Evolutionary conservation across 2,888 invertebrate genomes (phyloP), one percentile per base, ranked within the genome.

Genomic region (Drosophila planitibia): DNA sequence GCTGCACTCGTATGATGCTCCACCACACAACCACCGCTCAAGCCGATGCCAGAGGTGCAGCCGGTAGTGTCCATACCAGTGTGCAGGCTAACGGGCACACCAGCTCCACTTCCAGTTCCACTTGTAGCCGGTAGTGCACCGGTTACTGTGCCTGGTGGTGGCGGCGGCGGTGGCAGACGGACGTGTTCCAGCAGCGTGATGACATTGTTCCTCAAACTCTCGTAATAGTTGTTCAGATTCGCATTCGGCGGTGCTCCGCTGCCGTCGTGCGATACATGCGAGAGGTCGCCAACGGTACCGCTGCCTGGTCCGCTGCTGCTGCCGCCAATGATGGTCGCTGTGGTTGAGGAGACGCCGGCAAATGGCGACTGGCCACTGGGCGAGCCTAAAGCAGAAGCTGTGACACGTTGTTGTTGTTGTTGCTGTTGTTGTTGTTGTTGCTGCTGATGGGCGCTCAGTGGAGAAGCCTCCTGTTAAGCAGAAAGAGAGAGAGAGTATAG

Each of bases 191-290:
- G 94, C 88, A 98, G 94, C 41, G 97, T 97, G 92, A 98, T 98
- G 92, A 98, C 97, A 94, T 98, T 98, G 93, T 97, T 97, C 76
- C 97, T 96, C 85, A 98, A 95, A 91, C 97, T 97, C 94, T 98
- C 98, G 94, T 98, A 98, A 94, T 98, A 98, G 92, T 98, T 97
- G 93, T 97, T 97, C 81, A 98, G 95, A 93, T 97, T 97, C 94
- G 95, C 64, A 37, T 78, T 79, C 33, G 76, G 79, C 22, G 83
- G 60, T 19, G 71, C 77, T 25, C 74, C 63, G 63, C 52, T 54
- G 51, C 60, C 76, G 63, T 76, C 70, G n/a, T 51, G 25, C 16
- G 57, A n/a, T 2, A 61, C 79, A 65, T 69, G 81, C 47, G 73
- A 61, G 79, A 75, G 60, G 61, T 76, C 81, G 41, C 53, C 49